Base-by-base conservation (phyloP, 2,888 invertebrate species). In the Ditula angustiorana region DNA sequence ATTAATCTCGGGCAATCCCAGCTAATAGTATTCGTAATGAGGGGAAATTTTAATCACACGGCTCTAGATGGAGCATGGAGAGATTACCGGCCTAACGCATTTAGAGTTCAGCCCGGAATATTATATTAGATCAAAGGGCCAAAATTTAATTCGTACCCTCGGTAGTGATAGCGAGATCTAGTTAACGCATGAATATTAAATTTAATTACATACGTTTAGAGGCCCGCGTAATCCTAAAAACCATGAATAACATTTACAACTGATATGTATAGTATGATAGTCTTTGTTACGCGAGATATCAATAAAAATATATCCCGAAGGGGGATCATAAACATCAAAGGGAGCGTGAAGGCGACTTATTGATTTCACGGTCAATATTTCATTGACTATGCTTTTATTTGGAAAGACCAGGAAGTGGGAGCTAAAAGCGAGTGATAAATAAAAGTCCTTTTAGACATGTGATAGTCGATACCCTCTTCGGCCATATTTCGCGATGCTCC, bases 131-230 rank as follows among this genome's bases (percentile, higher is more conserved):
- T 81, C 78, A 84, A 79, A 81, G 80, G 80, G 76, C 73, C 75
- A 71, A 81, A 84, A 85, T 86, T 82, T 75, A 85, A 86, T 86
- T 84, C 78, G 77, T 76, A 72, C 69, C 75, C 71, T 73, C 68
- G 72, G 70, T 73, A 76, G 75, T 79, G 78, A 83, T 82, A 78
- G 73, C 68, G 70, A 72, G 74, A 74, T 70, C 71, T 77, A 78
- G 78, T 81, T 80, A 77, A 74, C 76, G 74, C 77, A 82, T 85
- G 80, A 82, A 86, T 86, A 83, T 81, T 79, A 78, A 79, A 82
- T 81, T 85, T 74, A 70, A 83, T 82, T 81, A 79, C 69, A 71
- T 69, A 70, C 71, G 68, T 72, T 61, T 60, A 41, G 47, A 52
- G 35, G 24, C 49, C 11, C 30, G 30, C 30, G 37, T 58, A 63